Evolutionary conservation across 2,797 vertebrate genomes (phyloP), one percentile per base, ranked within the genome.

Genomic region (Mycteria americana): DNA sequence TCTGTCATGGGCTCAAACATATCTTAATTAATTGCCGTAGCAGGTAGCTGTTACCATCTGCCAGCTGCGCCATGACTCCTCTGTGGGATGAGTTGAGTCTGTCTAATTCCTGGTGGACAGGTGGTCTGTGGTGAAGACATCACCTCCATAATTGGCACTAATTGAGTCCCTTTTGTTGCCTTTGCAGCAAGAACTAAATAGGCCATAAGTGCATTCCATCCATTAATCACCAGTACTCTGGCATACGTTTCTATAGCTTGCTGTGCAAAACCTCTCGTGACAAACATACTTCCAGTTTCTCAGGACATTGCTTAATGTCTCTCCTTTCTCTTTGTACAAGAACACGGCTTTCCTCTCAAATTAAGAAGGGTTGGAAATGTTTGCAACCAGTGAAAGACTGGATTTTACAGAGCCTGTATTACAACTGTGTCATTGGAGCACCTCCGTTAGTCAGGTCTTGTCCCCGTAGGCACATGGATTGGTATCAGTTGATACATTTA

Each of bases 161-260:
- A 96, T 95, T 93, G 96, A 91, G 68, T 84, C 69, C 16, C 68
- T 91, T 89, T 92, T 95, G 78, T 96, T 96, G 89, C 72, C 24
- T 93, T 77, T 92, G 39, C 39, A 41, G 46, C 46, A 90, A 77
- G 60, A 85, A 67, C 56, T 94, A 82, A 97, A 88, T 73, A 93
- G 70, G 18, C 67, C 25, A 0, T 95, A 92, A 89, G 80, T 91
- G 77, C 67, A 28, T 83, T 93, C 54, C 51, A 31, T 79, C 81
- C 79, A 25, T 95, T 91, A 84, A 35, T 76, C 63, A 31, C 39
- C 62, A n/a, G 1, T 82, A 22, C 62, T 69, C 46, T 39, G 11
- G 25, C 69, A 31, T 78, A 73, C 24, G 7, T 88, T 95, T 88
- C 65, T 78, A 6, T 81, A 64, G 88, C 67, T 94, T 85, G 73